Conservation (phyloP, 1,140 invertebrate species). For the Ladona fulva region DNA sequence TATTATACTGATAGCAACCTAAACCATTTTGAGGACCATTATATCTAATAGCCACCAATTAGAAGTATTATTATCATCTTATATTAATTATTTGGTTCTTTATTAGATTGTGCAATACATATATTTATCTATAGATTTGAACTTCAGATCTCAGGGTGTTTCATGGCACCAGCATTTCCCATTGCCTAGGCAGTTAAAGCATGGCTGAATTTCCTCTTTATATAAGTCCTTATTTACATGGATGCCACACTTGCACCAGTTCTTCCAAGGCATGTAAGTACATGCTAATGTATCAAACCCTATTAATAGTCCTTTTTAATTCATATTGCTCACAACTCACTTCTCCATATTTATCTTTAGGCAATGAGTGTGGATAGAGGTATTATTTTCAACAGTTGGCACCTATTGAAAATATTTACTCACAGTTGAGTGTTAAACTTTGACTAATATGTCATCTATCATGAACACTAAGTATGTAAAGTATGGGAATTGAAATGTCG, state of each 20-base stretch:
- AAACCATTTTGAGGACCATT: neutral
- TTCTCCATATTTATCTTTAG: neutral
- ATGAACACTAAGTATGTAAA: neutral
- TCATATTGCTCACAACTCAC: constrained; percentile 4
- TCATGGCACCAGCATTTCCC: neutral
- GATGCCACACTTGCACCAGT: neutral
- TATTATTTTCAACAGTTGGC: constrained; percentile 6
- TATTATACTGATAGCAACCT: constrained; percentile 10
- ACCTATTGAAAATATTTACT: neutral
- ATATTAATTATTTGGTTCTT: constrained; percentile 8
- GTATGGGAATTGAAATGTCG: neutral
- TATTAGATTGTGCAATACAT: neutral
- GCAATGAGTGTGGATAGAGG: neutral
- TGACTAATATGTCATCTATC: neutral
- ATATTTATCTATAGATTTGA: neutral
- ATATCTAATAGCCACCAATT: neutral
- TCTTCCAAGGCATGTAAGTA: neutral
- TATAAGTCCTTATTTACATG: neutral
- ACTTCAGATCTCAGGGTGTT: neutral
- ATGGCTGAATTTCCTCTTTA: neutral
- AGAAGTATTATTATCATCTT: neutral
- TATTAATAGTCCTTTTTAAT: neutral
- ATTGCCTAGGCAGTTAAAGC: neutral
- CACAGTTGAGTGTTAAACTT: neutral
- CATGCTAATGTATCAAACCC: neutral